phyloP scores from a whole-genome alignment of 2,888 invertebrate genomes.

The Axea sp. region DNA sequence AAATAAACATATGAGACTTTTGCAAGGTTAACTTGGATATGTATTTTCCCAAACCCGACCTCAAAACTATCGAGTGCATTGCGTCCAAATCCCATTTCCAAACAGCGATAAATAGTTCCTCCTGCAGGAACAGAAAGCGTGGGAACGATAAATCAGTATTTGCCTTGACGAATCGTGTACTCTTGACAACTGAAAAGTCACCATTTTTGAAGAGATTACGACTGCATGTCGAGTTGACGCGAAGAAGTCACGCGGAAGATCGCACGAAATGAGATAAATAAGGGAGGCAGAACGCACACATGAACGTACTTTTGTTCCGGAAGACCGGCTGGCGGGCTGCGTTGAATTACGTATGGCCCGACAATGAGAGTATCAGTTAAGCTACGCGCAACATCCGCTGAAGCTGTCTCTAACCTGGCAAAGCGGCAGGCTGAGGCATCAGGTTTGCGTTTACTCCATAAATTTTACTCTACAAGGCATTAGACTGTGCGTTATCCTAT shows the following conservation, averaged over 20 bases:
- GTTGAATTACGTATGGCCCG: constrained; percentile 60
- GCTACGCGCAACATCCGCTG: constrained; percentile 59
- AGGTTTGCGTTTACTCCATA: constrained; percentile 64
- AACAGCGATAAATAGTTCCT: too few relatives aligned
- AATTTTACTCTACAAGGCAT: constrained; percentile 64
- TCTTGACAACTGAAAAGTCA: constrained; percentile 14
- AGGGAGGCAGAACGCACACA: constrained; percentile 8
- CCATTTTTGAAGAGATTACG: constrained; percentile 27
- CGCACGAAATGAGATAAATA: constrained; percentile 37
- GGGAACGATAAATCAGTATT: constrained; percentile 21
- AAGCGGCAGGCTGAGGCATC: constrained; percentile 62
- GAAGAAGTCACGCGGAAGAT: constrained; percentile 23
- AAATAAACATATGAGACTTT: too few relatives aligned
- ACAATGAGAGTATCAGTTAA: constrained; percentile 63
- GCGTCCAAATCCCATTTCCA: too few relatives aligned
- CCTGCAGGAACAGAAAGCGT: background rate
- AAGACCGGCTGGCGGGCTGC: constrained; percentile 38
- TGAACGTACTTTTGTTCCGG: constrained; percentile 35
- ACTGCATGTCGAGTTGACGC: background rate
- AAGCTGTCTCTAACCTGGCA: constrained; percentile 52
- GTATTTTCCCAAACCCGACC: too few relatives aligned
- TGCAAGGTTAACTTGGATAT: too few relatives aligned
- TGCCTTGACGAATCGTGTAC: constrained; percentile 3
- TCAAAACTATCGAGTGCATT: too few relatives aligned
- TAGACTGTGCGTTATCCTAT: constrained; percentile 59